Evolutionary conservation across 2,113 vertebrate genomes (phyloP), one percentile per base, ranked within the genome.

Genomic region (Polypterus senegalus): DNA sequence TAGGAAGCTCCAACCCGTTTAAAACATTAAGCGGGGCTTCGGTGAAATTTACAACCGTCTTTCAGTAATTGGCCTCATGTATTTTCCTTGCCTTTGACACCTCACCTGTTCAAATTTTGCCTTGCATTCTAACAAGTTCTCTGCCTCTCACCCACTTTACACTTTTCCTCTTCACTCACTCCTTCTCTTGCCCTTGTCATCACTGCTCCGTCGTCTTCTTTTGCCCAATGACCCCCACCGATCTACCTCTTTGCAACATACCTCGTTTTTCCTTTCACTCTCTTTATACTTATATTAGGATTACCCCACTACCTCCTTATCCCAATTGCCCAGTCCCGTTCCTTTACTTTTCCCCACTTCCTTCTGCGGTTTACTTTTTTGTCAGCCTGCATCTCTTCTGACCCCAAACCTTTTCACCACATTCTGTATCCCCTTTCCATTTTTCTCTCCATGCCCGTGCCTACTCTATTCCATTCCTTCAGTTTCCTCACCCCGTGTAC

Each of bases 171-270:
- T 49, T 61, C 4, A 3, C 6, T 48, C 52, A 58, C 59, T 56
- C 60, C 48, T 63, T 68, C 43, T 4, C 45, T 43, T 43, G 49
- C 51, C 45, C 3, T 9, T 44, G 4, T 6, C 52, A 48, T 7
- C 60, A 4, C 57, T 51, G 46, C 4, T 59, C 52, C 2, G 48
- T 62, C 52, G 49, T 3, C 9, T n/a, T 27, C 43, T 7, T 5
- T 58, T 54, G n/a, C 3, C 49, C 65, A 9, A 54, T 1, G 4
- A 46, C 11, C 59, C 44, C 10, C 5, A 43, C 46, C 62, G 27
- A 9, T 3, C 52, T 10, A 47, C 46, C 58, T 63, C 67, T 62
- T 66, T 51, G 56, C 46, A 27, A 47, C 48, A 51, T 67, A 46
- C 58, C 59, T 27, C 47, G 5, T 27, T 27, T 27, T 27, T 27